These are phyloP conservation scores for Antennarius maculatus DNA, from an alignment of 2,797 vertebrate species.

Conservation along the genomic window DNA sequence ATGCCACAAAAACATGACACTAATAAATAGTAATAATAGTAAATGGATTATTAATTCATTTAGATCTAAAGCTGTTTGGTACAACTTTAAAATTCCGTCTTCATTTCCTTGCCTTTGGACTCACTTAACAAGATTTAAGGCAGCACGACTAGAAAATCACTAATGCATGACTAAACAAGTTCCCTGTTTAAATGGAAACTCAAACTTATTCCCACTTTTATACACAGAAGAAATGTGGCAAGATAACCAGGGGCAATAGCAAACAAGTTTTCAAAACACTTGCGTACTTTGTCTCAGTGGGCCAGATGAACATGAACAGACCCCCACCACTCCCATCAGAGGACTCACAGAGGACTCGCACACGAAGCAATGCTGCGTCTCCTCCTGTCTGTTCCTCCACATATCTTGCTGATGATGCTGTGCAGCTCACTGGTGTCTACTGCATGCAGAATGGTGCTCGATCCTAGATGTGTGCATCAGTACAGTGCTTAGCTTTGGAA, in stretches of 20 bases:
- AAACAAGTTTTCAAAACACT: conserved; percentile 63
- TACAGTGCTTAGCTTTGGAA: background rate
- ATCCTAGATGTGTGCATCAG: background rate
- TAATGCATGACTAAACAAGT: background rate
- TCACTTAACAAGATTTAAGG: conserved; percentile 18
- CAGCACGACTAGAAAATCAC: conserved; percentile 8
- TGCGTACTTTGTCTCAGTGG: conserved; percentile 47
- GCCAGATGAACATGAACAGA: conserved; percentile 60
- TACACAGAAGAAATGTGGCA: background rate
- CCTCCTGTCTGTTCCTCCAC: conserved; percentile 13
- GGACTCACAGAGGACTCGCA: conserved; percentile 31
- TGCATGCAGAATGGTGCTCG: background rate
- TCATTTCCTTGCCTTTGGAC: conserved; percentile 30
- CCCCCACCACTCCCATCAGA: conserved; percentile 54
- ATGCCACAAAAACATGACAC: conserved; percentile 9
- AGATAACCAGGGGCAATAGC: conserved; percentile 53
- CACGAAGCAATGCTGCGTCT: conserved; percentile 19
- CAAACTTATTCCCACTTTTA: conserved; percentile 25
- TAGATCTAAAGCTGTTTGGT: conserved; percentile 26
- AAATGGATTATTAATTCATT: background rate
- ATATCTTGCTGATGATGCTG: background rate
- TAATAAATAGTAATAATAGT: too few relatives aligned
- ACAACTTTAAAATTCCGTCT: conserved; percentile 22
- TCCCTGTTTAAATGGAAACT: conserved; percentile 24
- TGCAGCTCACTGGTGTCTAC: background rate